A percentile compares a stretch with the other conserved stretches of the same genome.
Conservation (phyloP, 2,888 invertebrate genomes). For the Zygothrica quintamaculata region DNA sequence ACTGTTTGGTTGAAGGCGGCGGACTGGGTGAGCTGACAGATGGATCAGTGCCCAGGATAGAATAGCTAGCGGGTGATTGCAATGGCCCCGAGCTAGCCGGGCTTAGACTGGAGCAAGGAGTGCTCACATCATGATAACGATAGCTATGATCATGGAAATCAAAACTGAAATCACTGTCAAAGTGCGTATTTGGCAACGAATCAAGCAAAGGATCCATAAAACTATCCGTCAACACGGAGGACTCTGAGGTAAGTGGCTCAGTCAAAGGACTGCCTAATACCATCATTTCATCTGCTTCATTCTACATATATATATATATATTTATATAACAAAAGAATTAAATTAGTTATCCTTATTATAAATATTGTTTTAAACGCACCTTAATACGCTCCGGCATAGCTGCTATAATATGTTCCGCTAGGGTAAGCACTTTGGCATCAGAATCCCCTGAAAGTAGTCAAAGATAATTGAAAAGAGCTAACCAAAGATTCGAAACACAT, state of each 20-base stretch:
- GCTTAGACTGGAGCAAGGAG: constrained; percentile 93
- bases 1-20: constrained; percentile 94
- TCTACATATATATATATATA: too few species aligned
- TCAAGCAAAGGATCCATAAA: constrained; percentile 91
- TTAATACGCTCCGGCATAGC: constrained; percentile 99
- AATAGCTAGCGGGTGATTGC: constrained; percentile 91
- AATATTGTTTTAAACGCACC: too few species aligned
- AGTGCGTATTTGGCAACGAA: constrained; percentile 87
- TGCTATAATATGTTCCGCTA: constrained; percentile 99
- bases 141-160: constrained; percentile 93
- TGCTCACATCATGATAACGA: constrained; percentile 91
- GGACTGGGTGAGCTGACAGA: constrained; percentile 88
- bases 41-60: constrained; percentile 86
- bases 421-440: constrained; percentile 94
- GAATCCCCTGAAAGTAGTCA: constrained; percentile 91
- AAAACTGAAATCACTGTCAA: constrained; percentile 90
- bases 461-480: constrained; percentile 24
- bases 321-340: too few species aligned
- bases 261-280: constrained; percentile 87
- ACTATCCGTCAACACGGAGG: constrained; percentile 87
- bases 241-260: constrained; percentile 84
- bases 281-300: constrained; percentile 90
- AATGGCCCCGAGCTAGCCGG: constrained; percentile 92
- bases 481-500: background rate
- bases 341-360: too few species aligned